These are phyloP conservation scores for Anastatus disparis DNA, from an alignment of 1,140 invertebrate species.

Conservation along the genomic window DNA sequence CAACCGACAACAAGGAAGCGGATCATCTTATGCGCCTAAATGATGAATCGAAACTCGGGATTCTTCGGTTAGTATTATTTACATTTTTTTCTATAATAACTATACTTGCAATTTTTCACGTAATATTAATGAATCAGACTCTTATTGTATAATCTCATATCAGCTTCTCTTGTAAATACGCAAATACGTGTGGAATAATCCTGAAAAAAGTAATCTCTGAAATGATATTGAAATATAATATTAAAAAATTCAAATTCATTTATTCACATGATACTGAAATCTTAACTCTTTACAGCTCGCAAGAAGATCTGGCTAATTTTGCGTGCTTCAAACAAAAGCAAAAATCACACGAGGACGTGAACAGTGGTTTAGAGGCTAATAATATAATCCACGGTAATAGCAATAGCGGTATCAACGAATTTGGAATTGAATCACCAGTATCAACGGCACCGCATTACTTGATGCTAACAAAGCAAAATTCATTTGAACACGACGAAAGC, in stretches of 20 bases:
- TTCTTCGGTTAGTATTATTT: conserved; percentile 54
- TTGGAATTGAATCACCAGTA: conserved; percentile 48
- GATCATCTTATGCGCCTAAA: conserved; percentile 52
- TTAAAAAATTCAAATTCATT: too few relatives aligned
- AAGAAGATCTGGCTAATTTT: conserved; percentile 17
- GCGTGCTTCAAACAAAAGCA: neutral
- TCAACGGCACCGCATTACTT: conserved; percentile 56
- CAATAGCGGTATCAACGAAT: neutral
- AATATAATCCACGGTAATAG: neutral
- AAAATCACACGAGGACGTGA: conserved; percentile 48
- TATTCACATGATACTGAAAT: neutral
- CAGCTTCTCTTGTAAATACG: too few relatives aligned
- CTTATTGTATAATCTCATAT: too few relatives aligned
- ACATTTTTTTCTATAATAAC: neutral
- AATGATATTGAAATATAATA: too few relatives aligned
- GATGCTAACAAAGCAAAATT: conserved; percentile 77
- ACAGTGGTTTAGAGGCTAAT: conserved; percentile 30
- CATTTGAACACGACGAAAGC: conserved; percentile 81
- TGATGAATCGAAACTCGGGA: conserved; percentile 53
- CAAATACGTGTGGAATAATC: too few relatives aligned
- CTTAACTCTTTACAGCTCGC: neutral
- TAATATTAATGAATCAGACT: too few relatives aligned
- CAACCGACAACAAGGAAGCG: conserved; percentile 51
- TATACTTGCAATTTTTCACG: too few relatives aligned
- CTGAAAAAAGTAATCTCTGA: too few relatives aligned